Conservation (phyloP, 2,113 vertebrate species). For the Entelurus aequoreus region DNA sequence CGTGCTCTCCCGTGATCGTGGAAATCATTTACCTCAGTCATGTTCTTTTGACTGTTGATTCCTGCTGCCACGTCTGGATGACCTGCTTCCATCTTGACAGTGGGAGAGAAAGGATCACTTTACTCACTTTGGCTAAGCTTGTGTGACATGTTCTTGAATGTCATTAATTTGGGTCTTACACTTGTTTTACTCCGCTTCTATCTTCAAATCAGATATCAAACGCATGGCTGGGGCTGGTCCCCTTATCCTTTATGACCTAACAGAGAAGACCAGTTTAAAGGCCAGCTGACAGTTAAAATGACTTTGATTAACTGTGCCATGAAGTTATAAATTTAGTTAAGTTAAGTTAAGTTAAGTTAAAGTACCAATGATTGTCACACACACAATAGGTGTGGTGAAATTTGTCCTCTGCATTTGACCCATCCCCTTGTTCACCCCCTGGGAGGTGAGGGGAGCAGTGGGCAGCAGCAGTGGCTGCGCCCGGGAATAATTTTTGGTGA, state of each 20-base stretch:
- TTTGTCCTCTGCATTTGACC: no score
- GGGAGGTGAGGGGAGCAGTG: no score
- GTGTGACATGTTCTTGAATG: neutral
- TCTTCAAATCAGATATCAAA: neutral
- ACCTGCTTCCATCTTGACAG: neutral
- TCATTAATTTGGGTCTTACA: neutral
- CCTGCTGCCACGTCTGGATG: neutral
- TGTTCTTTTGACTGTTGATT: neutral
- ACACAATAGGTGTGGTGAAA: no score
- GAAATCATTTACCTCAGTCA: neutral
- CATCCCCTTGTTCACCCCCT: no score
- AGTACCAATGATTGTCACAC: no score
- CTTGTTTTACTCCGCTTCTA: neutral
- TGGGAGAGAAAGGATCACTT: neutral
- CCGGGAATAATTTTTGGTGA: no score
- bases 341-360: no score
- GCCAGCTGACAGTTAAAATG: neutral
- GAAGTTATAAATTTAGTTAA: neutral
- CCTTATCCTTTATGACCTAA: neutral
- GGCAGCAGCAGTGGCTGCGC: no score
- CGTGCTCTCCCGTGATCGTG: neutral
- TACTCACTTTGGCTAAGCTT: neutral
- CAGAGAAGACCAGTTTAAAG: neutral
- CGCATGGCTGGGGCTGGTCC: neutral
- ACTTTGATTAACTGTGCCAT: neutral